Conservation (phyloP, 1,140 invertebrate species). For the Steinernema khuongi region DNA sequence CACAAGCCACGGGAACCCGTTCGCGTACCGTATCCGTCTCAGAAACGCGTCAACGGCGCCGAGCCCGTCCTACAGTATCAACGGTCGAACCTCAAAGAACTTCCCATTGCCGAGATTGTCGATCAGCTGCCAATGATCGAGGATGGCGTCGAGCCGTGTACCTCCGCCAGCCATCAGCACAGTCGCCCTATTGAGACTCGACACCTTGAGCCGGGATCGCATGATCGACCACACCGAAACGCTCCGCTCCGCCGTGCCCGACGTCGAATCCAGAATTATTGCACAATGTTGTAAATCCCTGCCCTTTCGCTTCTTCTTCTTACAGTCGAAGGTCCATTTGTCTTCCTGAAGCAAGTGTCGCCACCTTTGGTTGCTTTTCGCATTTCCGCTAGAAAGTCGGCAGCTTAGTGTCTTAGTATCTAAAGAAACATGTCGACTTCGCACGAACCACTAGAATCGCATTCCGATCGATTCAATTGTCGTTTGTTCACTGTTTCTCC, state of each 20-base stretch:
- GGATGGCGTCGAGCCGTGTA: not conserved
- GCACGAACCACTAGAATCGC: not conserved
- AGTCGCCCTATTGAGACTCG: not conserved
- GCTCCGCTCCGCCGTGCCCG: not conserved
- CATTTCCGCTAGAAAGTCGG: not conserved
- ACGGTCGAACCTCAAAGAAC: not conserved
- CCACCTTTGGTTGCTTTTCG: not conserved
- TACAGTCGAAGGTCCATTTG: not conserved
- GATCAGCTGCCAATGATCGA: constrained; percentile 4
- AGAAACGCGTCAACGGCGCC: not conserved
- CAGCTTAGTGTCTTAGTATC: constrained; percentile 10
- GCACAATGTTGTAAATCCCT: constrained; percentile 1
- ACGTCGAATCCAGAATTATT: constrained; percentile 13
- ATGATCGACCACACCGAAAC: constrained; percentile 2
- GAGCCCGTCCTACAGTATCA: not conserved
- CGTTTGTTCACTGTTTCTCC: not conserved
- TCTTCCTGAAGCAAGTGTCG: not conserved
- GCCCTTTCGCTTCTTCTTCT: not conserved
- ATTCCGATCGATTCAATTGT: not conserved
- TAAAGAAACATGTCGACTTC: constrained; percentile 5
- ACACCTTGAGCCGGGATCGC: not conserved
- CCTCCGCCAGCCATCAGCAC: not conserved
- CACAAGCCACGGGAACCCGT: not conserved
- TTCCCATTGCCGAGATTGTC: not conserved
- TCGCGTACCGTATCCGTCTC: not conserved